Evolutionary conservation across 92 coral and sea anemone genomes (phyloP).

Genomic region (Palythoa grandiflora): DNA sequence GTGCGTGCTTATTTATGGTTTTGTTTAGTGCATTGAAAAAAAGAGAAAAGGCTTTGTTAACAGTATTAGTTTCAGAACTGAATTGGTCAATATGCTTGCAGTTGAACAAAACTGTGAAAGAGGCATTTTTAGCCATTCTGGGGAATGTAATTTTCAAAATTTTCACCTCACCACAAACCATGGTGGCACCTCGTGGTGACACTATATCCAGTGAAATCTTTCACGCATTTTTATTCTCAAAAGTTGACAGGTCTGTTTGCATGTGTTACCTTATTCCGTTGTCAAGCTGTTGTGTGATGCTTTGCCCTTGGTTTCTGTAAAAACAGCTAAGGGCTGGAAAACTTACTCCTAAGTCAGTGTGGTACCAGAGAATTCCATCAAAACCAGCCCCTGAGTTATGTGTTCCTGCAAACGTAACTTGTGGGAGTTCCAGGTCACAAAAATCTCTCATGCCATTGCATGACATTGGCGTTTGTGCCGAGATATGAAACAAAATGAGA

Average conservation of each 20-base stretch:
- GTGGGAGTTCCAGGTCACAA: slow-evolving; percentile 55
- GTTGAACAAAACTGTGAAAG: no score
- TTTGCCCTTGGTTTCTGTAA: slow-evolving; percentile 62
- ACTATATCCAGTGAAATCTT: no score
- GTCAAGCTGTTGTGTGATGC: slow-evolving; percentile 59
- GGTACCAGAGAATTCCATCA: slow-evolving; percentile 61
- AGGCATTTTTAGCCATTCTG: no score
- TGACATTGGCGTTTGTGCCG: background rate
- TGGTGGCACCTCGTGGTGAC: no score
- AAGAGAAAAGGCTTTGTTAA: no score
- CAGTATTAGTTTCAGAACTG: no score
- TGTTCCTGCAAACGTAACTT: slow-evolving; percentile 68
- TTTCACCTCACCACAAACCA: no score
- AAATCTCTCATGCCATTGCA: slow-evolving; percentile 65
- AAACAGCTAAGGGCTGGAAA: slow-evolving; percentile 59
- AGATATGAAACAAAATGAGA: background rate
- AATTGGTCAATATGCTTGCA: no score
- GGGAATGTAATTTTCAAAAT: no score
- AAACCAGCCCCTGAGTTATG: slow-evolving; percentile 72
- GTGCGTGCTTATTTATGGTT: no score
- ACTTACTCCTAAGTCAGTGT: slow-evolving; percentile 38
- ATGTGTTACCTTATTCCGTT: slow-evolving; percentile 43
- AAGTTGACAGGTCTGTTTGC: background rate
- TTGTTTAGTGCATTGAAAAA: no score
- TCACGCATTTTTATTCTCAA: no score